These are phyloP conservation scores for Bergia puertoricense DNA, from an alignment of 92 coral and sea anemone species.

Conservation along the genomic window DNA sequence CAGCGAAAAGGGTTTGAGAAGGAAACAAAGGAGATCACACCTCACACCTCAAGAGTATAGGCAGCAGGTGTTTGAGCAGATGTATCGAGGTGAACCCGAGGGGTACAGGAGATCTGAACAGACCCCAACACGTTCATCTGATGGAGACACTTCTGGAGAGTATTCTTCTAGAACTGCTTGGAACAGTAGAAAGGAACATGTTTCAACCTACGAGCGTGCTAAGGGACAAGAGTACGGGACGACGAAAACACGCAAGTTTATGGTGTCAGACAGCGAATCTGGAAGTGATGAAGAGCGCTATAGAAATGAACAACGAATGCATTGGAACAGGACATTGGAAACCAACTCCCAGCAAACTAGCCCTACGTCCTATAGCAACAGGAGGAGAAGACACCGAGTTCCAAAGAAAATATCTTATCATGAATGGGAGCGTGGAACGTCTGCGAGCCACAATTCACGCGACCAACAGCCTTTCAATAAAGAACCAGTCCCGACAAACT, in stretches of 20 bases:
- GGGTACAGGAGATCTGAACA: not conserved
- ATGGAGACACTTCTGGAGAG: not conserved
- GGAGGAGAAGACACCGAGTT: not conserved
- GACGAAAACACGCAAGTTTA: not conserved
- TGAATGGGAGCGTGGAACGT: not conserved
- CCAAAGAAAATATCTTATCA: not conserved
- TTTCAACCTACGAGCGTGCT: not conserved
- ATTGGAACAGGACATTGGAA: not conserved
- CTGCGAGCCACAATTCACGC: not conserved
- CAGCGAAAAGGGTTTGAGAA: not conserved
- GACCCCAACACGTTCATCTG: not conserved
- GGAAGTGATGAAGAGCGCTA: not conserved
- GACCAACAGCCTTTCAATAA: not conserved
- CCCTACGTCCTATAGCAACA: not conserved
- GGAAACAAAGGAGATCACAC: not conserved
- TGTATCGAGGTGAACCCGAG: not conserved
- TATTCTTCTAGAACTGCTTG: not conserved
- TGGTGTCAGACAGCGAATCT: not conserved
- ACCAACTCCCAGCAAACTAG: not conserved
- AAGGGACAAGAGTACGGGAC: not conserved
- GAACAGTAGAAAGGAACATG: not conserved
- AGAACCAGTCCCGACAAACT: slow-evolving; percentile 1
- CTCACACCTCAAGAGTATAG: not conserved
- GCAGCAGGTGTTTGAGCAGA: not conserved
- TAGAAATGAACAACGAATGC: not conserved